These are phyloP conservation scores for Phanerotoma sp. DNA, from an alignment of 2,888 invertebrate species.

Conservation along the genomic window DNA sequence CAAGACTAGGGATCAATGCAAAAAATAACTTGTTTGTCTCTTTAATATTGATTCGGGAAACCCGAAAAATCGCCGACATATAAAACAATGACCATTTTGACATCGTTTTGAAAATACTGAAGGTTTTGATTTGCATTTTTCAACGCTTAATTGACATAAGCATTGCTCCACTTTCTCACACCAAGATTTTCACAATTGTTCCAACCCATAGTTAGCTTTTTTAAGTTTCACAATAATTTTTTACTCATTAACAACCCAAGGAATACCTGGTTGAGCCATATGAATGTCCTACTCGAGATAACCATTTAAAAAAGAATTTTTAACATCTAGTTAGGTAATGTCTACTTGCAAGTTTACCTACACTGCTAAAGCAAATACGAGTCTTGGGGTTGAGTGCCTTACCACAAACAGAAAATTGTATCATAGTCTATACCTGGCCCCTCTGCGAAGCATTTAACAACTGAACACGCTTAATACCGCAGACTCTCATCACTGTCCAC, in stretches of 20 bases:
- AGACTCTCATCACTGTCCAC: constrained; percentile 26
- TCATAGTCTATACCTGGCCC: constrained; percentile 36
- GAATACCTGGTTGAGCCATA: constrained; percentile 25
- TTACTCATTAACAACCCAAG: not conserved
- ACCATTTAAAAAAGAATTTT: constrained; percentile 32
- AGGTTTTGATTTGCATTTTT: constrained; percentile 14
- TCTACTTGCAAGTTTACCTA: constrained; percentile 27
- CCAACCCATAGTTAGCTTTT: constrained; percentile 26
- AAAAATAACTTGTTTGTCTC: not conserved
- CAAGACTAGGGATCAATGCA: not conserved
- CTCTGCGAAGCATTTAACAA: constrained; percentile 38
- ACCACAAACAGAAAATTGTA: constrained; percentile 38
- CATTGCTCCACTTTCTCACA: constrained; percentile 3
- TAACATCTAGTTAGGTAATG: constrained; percentile 28
- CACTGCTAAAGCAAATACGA: constrained; percentile 26
- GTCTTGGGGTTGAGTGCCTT: constrained; percentile 22
- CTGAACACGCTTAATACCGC: constrained; percentile 36
- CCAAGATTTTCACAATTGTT: constrained; percentile 23
- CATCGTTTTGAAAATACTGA: constrained; percentile 18
- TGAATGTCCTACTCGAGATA: constrained; percentile 26
- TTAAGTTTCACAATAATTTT: constrained; percentile 19
- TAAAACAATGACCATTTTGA: constrained; percentile 14
- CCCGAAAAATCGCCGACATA: constrained; percentile 18
- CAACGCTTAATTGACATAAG: constrained; percentile 1
- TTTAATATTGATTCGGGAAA: not conserved